Percentiles rank a stretch among this genome's conserved stretches.
These are phyloP conservation scores for Puffinus mauretanicus DNA, from an alignment of 2,113 vertebrate species.

Conservation along the genomic window DNA sequence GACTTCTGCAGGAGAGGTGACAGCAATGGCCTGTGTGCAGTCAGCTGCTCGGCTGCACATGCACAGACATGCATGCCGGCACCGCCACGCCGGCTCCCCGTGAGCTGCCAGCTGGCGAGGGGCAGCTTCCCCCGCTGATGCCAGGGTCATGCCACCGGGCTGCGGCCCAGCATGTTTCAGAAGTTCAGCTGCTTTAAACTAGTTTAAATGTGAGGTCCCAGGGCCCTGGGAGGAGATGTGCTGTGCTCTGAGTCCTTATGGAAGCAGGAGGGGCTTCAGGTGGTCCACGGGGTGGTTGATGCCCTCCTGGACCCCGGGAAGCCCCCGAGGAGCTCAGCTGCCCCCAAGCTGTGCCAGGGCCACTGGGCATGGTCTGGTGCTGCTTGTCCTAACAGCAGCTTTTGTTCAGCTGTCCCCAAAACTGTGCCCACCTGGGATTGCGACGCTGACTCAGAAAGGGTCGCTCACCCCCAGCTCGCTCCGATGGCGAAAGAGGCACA, in stretches of 20 bases:
- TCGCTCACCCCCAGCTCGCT: neutral
- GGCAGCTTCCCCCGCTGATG: neutral
- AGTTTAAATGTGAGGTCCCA: rapidly evolving
- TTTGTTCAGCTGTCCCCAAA: neutral
- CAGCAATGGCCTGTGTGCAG: neutral
- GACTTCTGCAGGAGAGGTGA: neutral
- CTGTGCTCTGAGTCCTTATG: rapidly evolving
- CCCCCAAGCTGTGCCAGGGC: neutral
- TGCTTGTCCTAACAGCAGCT: neutral
- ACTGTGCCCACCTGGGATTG: too few species aligned
- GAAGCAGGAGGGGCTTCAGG: neutral
- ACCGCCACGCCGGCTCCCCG: rapidly evolving
- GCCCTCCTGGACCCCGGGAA: rapidly evolving
- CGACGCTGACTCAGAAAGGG: neutral
- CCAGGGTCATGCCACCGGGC: too few species aligned
- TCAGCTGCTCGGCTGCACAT: neutral
- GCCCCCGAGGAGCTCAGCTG: neutral
- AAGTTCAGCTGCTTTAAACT: neutral
- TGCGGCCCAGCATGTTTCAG: rapidly evolving
- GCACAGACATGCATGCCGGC: neutral
- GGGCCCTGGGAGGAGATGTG: neutral
- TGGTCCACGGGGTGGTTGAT: rapidly evolving
- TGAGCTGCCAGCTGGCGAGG: neutral
- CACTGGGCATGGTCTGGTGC: neutral
- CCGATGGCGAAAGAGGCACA: rapidly evolving